Evolutionary conservation across 2,888 invertebrate species (phyloP), one percentile per base, ranked within the genome.

Genomic region (Melinaea menophilus): DNA sequence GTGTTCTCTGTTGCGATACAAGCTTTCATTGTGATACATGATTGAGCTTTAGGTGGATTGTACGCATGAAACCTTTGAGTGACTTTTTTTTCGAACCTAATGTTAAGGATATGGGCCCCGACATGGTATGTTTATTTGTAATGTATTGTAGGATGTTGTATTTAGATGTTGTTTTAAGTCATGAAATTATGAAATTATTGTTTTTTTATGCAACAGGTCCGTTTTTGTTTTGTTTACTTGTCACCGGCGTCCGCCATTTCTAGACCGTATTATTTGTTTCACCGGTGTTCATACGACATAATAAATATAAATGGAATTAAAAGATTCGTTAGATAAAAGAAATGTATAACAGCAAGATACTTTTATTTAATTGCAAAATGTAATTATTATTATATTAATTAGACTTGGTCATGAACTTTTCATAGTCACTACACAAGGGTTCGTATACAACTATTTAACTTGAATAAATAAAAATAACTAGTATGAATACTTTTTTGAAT

Each of bases 61-160:
- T 84, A 88, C 90, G 90, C 92, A 93, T 93, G 93, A 93, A 93
- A 93, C 93, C 93, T 85, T 92, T 93, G 91, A 92, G 92, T 91
- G 92, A 92, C 83, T 92, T 93, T 85, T 93, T 93, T 91, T 93
- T 93, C 85, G 92, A 93, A 89, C 89, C 92, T 88, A 93, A 94
- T 92, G 94, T 94, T 93, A 94, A 93, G 93, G 94, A 94, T 92
- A 94, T 94, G 93, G 95, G 94, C 92, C 94, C 94, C 91, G 95
- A 95, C 91, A 95, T 95, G 95, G 95, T 95, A 91, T 92, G 91
- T 89, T 79, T 80, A 74, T 74, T 72, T 60, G 64, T 68, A 75
- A 73, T 69, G 73, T 69, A 61, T 65, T 69, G 64, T 78, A 81
- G 77, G 79, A 72, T 73, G 75, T 64, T 68, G 61, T 68, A 72